Base-by-base conservation (phyloP, 35 echinoderm and acorn worm genomes). In the Ptychodera flava region DNA sequence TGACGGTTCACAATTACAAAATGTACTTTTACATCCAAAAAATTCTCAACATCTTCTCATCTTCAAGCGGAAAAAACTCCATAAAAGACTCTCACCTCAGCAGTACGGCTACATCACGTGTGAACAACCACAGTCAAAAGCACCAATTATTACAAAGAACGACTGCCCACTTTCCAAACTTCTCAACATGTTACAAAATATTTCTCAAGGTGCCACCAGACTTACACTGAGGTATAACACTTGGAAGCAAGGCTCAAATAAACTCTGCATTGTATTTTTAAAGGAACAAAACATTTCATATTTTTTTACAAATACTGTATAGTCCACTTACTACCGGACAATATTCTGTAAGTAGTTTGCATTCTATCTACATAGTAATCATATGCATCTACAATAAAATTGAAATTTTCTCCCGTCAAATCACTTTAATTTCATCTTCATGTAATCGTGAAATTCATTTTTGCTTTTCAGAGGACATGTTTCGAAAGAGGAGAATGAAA, bases 341-440 rank as follows among this genome's bases (percentile, higher is more conserved):
- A 64, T 64, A 64, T 64, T 64, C 22, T 64, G 22, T 64, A 64
- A 64, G 45, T 64, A 64, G 6, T 64, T 64, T 64, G 45, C 45
- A 64, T 64, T 64, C 45, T 64, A 64, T 64, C 45, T 64, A 64
- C 45, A 64, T 64, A 64, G 45, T 64, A 64, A 64, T n/a, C n/a
- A n/a, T 6, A 64, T 6, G 45, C 45, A 12, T 64, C 45, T 64
- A 64, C 45, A 64, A 22, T 12, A 64, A 64, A 12, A 64, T 64
- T 64, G 22, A 64, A 64, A 12, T 64, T 64, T 64, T 64, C n/a
- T n/a, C n/a, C 45, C 45, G 22, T 12, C 45, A 64, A 64, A 64
- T 64, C 6, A 12, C 45, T 22, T n/a, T n/a, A n/a, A n/a, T 64
- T 22, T 64, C 45, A 64, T 64, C 22, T 64, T 22, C 45, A 64